These are phyloP conservation scores for Grantiella picta DNA, from an alignment of 2,113 vertebrate genomes.

Conservation along the genomic window DNA sequence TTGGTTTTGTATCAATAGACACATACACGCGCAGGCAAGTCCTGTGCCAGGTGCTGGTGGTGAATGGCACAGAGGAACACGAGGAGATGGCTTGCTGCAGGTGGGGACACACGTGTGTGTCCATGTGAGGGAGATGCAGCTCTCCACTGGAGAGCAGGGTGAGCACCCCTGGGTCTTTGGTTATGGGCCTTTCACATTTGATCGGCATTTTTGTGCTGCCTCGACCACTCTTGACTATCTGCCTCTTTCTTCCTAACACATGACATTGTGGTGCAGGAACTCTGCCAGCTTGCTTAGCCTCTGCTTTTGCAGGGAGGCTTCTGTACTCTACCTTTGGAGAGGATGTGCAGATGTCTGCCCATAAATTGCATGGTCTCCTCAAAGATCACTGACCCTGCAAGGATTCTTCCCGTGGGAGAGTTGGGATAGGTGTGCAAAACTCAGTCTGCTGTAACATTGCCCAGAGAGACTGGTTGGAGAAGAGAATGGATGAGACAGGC, in stretches of 20 bases:
- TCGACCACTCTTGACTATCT: background rate
- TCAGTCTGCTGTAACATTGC: background rate
- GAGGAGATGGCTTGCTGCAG: background rate
- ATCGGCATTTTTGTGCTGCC: background rate
- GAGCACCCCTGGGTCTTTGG: background rate
- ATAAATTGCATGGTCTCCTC: background rate
- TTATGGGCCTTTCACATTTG: background rate
- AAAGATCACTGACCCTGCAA: background rate
- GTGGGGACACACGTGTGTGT: background rate
- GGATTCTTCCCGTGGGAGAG: background rate
- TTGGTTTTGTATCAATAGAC: slow-evolving; percentile 36
- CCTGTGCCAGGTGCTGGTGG: background rate
- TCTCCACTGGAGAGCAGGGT: background rate
- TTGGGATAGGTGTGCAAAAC: background rate
- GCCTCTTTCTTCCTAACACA: accelerated
- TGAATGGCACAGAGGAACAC: background rate
- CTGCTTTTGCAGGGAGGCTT: background rate
- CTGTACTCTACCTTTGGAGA: background rate
- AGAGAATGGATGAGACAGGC: background rate
- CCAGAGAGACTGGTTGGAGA: background rate
- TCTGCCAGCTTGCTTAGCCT: background rate
- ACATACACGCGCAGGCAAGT: background rate
- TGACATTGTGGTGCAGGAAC: background rate
- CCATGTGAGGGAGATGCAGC: background rate
- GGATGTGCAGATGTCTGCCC: background rate